Conservation (phyloP, 2,113 vertebrate genomes). For the Bolborhynchus lineola region DNA sequence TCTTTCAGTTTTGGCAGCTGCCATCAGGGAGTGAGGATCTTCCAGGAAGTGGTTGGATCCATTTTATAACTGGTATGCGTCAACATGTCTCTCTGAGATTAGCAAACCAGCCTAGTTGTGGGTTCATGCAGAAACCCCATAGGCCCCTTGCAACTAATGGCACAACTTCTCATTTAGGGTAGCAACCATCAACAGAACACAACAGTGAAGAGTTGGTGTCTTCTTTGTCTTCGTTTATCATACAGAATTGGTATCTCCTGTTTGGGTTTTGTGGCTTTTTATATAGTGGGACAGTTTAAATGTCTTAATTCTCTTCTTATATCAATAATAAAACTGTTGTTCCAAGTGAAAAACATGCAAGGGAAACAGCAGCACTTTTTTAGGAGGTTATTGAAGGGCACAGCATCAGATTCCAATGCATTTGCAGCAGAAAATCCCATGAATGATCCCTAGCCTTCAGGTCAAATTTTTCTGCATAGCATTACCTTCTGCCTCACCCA, state of each 20-base stretch:
- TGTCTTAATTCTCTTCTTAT: neutral
- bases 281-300: neutral
- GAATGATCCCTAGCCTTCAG: neutral
- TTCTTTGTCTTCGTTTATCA: neutral
- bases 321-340: neutral
- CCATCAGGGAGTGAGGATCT: neutral
- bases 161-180: neutral
- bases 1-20: neutral
- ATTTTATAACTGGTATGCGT: neutral
- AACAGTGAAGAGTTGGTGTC: neutral
- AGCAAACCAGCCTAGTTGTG: neutral
- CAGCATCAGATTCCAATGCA: neutral
- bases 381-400: neutral
- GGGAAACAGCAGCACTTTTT: neutral
- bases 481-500: neutral
- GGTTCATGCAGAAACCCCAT: neutral
- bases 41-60: neutral
- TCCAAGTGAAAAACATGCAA: neutral
- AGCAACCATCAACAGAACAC: neutral
- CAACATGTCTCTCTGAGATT: neutral
- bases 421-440: neutral
- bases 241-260: neutral
- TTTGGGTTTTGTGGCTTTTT: neutral
- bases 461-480: neutral
- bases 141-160: neutral